A percentile compares a stretch with the other conserved stretches of the same genome.
Evolutionary conservation across 1,140 invertebrate genomes (phyloP).

Genomic region (Drosophila ironensis): DNA sequence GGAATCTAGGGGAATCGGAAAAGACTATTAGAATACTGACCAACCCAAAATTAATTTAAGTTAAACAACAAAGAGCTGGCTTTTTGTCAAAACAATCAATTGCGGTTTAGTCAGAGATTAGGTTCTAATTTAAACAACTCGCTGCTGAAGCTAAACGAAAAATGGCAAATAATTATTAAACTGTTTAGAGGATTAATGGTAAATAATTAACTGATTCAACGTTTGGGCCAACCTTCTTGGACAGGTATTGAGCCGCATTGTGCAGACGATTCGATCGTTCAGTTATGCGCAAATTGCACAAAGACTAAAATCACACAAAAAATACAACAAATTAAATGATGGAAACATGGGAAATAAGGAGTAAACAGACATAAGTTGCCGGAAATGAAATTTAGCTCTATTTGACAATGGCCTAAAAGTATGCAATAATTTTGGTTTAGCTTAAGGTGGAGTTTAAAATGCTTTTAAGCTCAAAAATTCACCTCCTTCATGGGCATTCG

Average conservation of each 20-base stretch:
- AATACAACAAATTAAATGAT: conserved; percentile 33
- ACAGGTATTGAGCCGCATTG: conserved; percentile 69
- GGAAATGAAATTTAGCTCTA: neutral
- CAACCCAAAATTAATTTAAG: neutral
- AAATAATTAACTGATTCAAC: conserved; percentile 50
- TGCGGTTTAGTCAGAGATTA: conserved; percentile 22
- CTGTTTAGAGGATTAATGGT: conserved; percentile 27
- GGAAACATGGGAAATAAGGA: neutral
- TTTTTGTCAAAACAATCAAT: neutral
- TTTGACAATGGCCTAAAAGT: conserved; percentile 23
- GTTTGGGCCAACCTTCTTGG: conserved; percentile 74
- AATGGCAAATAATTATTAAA: conserved; percentile 5
- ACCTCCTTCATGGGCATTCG: conserved; percentile 97
- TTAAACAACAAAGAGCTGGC: neutral
- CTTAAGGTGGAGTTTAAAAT: neutral
- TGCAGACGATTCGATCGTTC: conserved; percentile 73
- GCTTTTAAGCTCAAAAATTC: neutral
- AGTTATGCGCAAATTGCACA: conserved; percentile 55
- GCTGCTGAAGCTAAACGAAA: conserved; percentile 14
- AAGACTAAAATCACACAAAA: conserved; percentile 60
- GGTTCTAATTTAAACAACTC: conserved; percentile 16
- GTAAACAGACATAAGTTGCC: neutral
- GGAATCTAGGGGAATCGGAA: conserved; percentile 83
- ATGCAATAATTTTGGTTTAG: neutral
- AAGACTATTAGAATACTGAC: neutral